Base-by-base conservation (phyloP, 2,113 vertebrate genomes). In the Chrysochloris asiatica region DNA sequence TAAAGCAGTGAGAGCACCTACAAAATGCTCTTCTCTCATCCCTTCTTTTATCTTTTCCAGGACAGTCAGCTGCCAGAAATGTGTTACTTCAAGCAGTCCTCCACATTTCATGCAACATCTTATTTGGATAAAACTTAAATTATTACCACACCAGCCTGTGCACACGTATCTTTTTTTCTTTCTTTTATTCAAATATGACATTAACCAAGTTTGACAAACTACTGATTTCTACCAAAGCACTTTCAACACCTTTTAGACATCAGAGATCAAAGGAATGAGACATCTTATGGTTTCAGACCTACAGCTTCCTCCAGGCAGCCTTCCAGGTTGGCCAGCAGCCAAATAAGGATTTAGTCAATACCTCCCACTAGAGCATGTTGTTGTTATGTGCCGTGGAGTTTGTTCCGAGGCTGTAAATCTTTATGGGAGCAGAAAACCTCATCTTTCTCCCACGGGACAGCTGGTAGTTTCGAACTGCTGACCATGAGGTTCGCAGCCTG, bases 41-140 rank as follows among this genome's bases (percentile, higher is more conserved):
- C 48, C 65, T 77, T 47, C 72, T 96, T 95, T 96, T 75, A 90
- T 95, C 93, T 96, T 94, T 94, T 38, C 43, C 81, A 93, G 45
- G 89, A 92, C 77, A 93, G 38, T 86, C 86, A 71, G 73, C 61
- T 96, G 95, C 93, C 91, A 94, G 93, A 92, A 96, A 94, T 94
- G 24, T 88, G 72, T 96, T 85, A 63, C 86, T 90, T 90, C 61
- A 90, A 93, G 86, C 89, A 88, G 76, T 50, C 91, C 75, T 92
- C 76, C 80, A 83, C 77, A 83, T 93, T 90, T 93, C 88, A 69
- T 5, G 10, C 67, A 90, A 88, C 91, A 94, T 95, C 76, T 96
- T 93, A 95, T 86, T 94, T 89, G 93, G 91, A 95, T 95, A 94
- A 95, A 95, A 82, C 30, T 76, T 90, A 92, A 95, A 96, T 94